Base-by-base conservation (phyloP, 1,140 invertebrate species). In the Aricia agestis region DNA sequence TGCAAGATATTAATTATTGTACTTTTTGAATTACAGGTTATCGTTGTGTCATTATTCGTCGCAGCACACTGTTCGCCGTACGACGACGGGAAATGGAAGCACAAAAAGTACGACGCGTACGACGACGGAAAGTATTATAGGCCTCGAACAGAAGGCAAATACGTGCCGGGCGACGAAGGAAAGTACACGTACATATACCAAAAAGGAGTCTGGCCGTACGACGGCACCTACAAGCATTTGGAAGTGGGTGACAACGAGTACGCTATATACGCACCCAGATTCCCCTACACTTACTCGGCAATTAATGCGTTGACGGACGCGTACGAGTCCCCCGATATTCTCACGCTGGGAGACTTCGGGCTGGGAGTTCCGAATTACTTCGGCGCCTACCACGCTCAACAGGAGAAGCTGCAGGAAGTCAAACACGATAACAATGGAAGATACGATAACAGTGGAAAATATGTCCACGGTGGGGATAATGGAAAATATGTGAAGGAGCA, bases 91-190 rank as follows among this genome's bases (percentile, higher is more conserved):
- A 90, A 89, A 75, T 90, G 89, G 66, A 80, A 74, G 63, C 85
- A 81, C 11, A 78, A 78, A 67, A 82, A 79, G 66, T 85, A 84
- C 17, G 76, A 79, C 32, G 63, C 74, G 19, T 80, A 80, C 17
- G 85, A 90, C 66, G 87, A 90, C 65, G 88, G 86, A 11, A 84
- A 81, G 72, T 90, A 90, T 70, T 89, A 88, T 65, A 81, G 87
- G 65, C 88, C 88, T 15, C 59, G 74, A 70, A 73, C 78, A 66
- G 88, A 90, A 77, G 92, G 92, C 15, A 92, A 92, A 84, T 93
- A 93, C 78, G 75, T 91, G 76, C 93, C 91, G 11, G 90, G 92
- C 66, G 89, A 92, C 80, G 92, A 93, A 74, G 90, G 92, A 63
- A 88, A 87, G 84, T 93, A 93, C 82, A 92, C 84, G 11, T 93